Percentiles rank a stretch among this genome's conserved stretches.
phyloP scores from a whole-genome alignment of 1,140 invertebrate genomes.

The Apis mellifera region Amel_HAv3.1 CM009932.2:10798001-10798500 shows the following conservation, averaged over 20 bases:
- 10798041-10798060: slow-evolving; percentile 13
- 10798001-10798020: too few relatives aligned
- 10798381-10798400: slow-evolving; percentile 15
- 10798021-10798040: too few relatives aligned
- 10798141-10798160: slow-evolving; percentile 72
- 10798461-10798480: not conserved
- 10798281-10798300: slow-evolving; percentile 80
- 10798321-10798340: slow-evolving; percentile 68
- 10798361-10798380: too few relatives aligned
- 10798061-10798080: slow-evolving; percentile 46
- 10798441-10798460: not conserved
- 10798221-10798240: slow-evolving; percentile 52
- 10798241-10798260: slow-evolving; percentile 39
- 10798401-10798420: slow-evolving; percentile 13
- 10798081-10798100: slow-evolving; percentile 66
- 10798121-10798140: slow-evolving; percentile 63
- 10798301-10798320: slow-evolving; percentile 82
- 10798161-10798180: not conserved
- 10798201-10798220: slow-evolving; percentile 75
- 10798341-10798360: not conserved
- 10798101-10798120: slow-evolving; percentile 66
- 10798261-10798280: slow-evolving; percentile 75
- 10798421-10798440: slow-evolving; percentile 11
- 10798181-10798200: slow-evolving; percentile 70
- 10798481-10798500: slow-evolving; percentile 41